Base-by-base conservation (phyloP, 1,140 invertebrate species). In the Periplaneta americana region DNA sequence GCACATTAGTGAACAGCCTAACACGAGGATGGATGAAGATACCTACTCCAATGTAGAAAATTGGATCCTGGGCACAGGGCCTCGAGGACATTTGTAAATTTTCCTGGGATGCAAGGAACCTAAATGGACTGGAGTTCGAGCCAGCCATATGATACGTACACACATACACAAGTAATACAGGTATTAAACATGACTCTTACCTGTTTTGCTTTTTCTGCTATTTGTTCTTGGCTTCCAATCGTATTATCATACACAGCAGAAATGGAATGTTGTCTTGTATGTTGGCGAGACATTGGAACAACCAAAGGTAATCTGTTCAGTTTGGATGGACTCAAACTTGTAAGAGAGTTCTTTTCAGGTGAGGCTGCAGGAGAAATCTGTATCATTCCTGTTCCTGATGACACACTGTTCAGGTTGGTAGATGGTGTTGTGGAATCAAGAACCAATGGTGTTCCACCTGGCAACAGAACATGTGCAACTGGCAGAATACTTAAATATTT, bases 121-220 rank as follows among this genome's bases (percentile, higher is more conserved):
- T n/a, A n/a, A n/a, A n/a, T n/a, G n/a, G n/a, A n/a, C n/a, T n/a
- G n/a, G n/a, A n/a, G n/a, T n/a, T n/a, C n/a, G n/a, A n/a, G n/a
- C n/a, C n/a, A n/a, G n/a, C n/a, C n/a, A n/a, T n/a, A n/a, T n/a
- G n/a, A n/a, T n/a, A n/a, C n/a, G n/a, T n/a, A n/a, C n/a, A n/a
- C n/a, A n/a, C n/a, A n/a, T n/a, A n/a, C n/a, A n/a, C n/a, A n/a
- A n/a, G n/a, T n/a, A n/a, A n/a, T n/a, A n/a, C n/a, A n/a, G n/a
- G n/a, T n/a, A n/a, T n/a, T n/a, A n/a, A n/a, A n/a, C n/a, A n/a
- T n/a, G n/a, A n/a, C n/a, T n/a, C 76, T 80, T 85, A 92, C 92
- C 89, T 97, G 96, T 89, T 97, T 97, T 0, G 95, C 95, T 88
- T 95, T 94, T 87, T 96, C 95, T 74, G 96, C 95, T 85, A 96